phyloP scores from a whole-genome alignment of 2,113 vertebrate species.

The Cephalopterus ornatus region DNA sequence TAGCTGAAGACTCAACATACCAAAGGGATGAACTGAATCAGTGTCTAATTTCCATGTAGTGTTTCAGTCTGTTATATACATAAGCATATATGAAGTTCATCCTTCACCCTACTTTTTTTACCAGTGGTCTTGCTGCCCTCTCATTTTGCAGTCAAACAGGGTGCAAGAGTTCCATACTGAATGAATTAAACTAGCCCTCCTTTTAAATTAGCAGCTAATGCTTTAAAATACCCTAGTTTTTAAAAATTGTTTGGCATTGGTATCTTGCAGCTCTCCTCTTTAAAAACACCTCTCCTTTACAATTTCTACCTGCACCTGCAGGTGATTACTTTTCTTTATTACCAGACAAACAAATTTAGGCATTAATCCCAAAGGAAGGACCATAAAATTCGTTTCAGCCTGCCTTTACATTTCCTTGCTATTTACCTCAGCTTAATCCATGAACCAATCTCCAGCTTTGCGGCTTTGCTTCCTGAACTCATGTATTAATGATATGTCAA shows the following conservation, averaged over 20 bases:
- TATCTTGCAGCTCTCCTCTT: background rate
- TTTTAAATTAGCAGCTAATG: background rate
- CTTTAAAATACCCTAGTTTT: background rate
- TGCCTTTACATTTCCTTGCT: constrained; percentile 33
- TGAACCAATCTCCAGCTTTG: constrained; percentile 51
- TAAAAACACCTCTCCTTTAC: background rate
- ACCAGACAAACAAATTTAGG: constrained; percentile 26
- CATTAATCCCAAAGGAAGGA: constrained; percentile 44
- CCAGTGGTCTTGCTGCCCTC: background rate
- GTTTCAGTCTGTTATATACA: background rate
- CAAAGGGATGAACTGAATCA: background rate
- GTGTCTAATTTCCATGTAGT: background rate
- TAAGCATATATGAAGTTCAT: background rate
- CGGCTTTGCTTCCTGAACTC: constrained; percentile 52
- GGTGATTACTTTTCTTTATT: constrained; percentile 25
- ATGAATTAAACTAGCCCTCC: background rate
- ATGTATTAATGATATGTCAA: constrained; percentile 68
- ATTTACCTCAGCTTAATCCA: constrained; percentile 61
- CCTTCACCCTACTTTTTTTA: background rate
- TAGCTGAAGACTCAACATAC: background rate
- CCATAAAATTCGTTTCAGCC: constrained; percentile 51
- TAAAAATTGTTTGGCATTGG: background rate
- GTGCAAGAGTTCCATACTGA: background rate
- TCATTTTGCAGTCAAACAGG: background rate
- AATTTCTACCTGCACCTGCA: background rate